Evolutionary conservation across 2,888 invertebrate species (phyloP), one percentile per base, ranked within the genome.

Genomic region (Cryptus viduatorius): DNA sequence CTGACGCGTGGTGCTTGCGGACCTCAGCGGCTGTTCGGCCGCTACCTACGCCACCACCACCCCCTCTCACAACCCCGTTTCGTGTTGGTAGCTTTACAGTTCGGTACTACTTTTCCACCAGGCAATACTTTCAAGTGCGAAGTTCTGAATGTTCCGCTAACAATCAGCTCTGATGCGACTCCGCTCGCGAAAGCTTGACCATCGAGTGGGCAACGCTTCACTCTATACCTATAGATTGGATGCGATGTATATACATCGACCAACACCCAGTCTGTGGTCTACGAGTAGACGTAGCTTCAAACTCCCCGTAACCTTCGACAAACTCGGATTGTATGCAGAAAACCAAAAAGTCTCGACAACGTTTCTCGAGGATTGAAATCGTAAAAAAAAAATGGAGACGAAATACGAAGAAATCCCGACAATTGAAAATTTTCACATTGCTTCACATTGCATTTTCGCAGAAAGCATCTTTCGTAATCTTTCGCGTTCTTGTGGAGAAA

Each of bases 71-170:
- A 64, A 10, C 19, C 29, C 37, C 16, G 31, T 37, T n/a, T 48
- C 10, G n/a, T 10, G 69, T 56, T 31, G n/a, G 69, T 50, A 69
- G 31, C 16, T 10, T 50, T 48, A 16, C 14, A 50, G 29, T 50
- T 24, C 29, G 69, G 31, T 69, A 37, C 37, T 29, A 44, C 61
- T 19, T 42, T 29, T 42, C 31, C n/a, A 59, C 42, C 48, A 86
- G 87, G 89, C 88, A 90, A 90, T 89, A 92, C 89, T 88, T 86
- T 89, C 90, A 89, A 92, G 91, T 91, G 91, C 89, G 89, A 93
- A 93, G 91, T 93, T 93, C 90, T 90, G 90, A 90, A 92, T 91
- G 90, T 71, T 92, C 90, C 90, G 87, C 89, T 90, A 90, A 90
- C 91, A 90, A 90, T 91, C 89, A 86, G 87, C 83, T 79, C 75